Evolutionary conservation across 1,140 invertebrate genomes (phyloP), one percentile per base, ranked within the genome.

Genomic region (Eueides isabella): DNA sequence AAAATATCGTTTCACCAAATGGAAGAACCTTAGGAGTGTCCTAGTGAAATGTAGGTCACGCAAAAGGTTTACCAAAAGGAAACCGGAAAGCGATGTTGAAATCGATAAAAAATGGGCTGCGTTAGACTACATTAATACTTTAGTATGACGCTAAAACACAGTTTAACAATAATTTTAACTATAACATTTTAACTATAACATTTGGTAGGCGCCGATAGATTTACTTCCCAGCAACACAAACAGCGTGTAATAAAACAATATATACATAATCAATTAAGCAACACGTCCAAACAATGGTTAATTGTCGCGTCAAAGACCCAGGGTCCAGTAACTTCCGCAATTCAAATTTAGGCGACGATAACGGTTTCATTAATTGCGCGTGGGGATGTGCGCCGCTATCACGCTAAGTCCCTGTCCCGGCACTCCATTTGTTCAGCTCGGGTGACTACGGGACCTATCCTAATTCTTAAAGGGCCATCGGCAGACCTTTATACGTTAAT

Each of bases 381-480:
- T 71, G 80, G 84, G 82, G 87, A 84, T 82, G 82, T 80, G 76
- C 81, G 64, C 41, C 38, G 62, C 55, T 61, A 65, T 71, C 77
- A 72, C 74, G 74, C 77, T 75, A 81, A 85, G 84, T 85, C 81
- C 41, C 41, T 55, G 19, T 12, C 48, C 85, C 85, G 84, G 77
- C 87, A 89, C 88, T 87, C 85, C 86, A 92, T 92, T 91, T 85
- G 91, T 92, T 92, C 89, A 48, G 84, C 79, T 85, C 87, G 79
- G 83, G 74, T 80, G 88, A 76, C 82, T 80, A 75, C 82, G 87
- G 89, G 88, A 89, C 89, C 88, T 85, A 86, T 90, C 88, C 88
- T 92, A 92, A 92, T 92, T 92, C 91, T 91, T 90, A 90, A 90
- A 89, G 88, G 90, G 87, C 90, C 89, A 93, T 93, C 90, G 88